phyloP scores from a whole-genome alignment of 2,113 vertebrate genomes.

The Brachirus orientalis region DNA sequence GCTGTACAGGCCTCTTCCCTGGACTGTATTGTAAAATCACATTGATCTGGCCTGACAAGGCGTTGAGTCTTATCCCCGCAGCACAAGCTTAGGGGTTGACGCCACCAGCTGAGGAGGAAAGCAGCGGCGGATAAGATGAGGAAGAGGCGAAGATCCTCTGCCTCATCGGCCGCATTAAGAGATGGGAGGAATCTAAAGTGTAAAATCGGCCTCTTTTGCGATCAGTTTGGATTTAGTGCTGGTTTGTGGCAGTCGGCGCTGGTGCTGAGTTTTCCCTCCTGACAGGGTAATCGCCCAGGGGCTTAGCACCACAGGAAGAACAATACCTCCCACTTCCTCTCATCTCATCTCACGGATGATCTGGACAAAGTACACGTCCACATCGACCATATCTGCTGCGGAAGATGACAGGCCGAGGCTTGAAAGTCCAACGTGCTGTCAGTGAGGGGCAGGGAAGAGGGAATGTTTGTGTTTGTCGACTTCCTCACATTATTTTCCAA shows the following conservation, averaged over 20 bases:
- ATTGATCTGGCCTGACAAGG: constrained; percentile 85
- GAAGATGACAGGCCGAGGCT: constrained; percentile 72
- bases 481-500: too few species aligned
- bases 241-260: constrained; percentile 82
- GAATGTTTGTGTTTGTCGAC: constrained; percentile 67
- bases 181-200: constrained; percentile 83
- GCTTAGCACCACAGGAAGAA: constrained; percentile 83
- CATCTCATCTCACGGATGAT: constrained; percentile 82
- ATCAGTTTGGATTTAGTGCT: constrained; percentile 85
- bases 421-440: constrained; percentile 65
- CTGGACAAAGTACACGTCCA: constrained; percentile 78
- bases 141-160: constrained; percentile 77
- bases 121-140: constrained; percentile 80
- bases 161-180: constrained; percentile 81
- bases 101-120: constrained; percentile 77
- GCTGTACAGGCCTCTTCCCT: constrained; percentile 57
- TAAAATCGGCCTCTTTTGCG: constrained; percentile 82
- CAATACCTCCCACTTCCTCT: constrained; percentile 82
- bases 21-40: constrained; percentile 81
- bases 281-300: constrained; percentile 84
- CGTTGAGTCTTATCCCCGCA: constrained; percentile 82
- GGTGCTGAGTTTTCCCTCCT: constrained; percentile 78
- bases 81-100: constrained; percentile 79
- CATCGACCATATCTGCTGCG: constrained; percentile 75
- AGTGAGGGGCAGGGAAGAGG: constrained; percentile 61